Conservation (phyloP, 30 jellyfish, hydroid and myxozoan genomes). For the Aurelia aurita region DNA sequence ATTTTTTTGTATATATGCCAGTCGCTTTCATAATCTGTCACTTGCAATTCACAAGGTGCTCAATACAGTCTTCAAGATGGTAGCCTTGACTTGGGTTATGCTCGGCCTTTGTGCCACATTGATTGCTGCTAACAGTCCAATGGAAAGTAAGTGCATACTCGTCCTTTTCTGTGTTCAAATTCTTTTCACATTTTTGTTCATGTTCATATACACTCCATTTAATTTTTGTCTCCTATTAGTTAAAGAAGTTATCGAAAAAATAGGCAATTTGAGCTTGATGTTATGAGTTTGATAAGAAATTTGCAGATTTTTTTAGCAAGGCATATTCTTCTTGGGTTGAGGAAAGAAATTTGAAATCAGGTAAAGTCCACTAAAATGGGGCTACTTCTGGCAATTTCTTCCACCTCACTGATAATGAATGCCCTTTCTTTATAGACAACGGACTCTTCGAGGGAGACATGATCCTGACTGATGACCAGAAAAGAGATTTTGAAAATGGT, state of each 20-base stretch:
- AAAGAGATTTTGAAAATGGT: conserved; percentile 41
- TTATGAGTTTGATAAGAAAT: too few relatives aligned
- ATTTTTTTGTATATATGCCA: too few relatives aligned
- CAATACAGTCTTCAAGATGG: not conserved
- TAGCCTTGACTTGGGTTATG: conserved; percentile 4
- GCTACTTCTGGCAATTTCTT: not conserved
- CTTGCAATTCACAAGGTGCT: too few relatives aligned
- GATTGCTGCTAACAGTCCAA: not conserved
- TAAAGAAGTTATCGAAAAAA: too few relatives aligned
- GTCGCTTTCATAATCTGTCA: too few relatives aligned
- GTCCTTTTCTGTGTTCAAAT: not conserved
- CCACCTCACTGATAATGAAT: not conserved
- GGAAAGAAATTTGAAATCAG: too few relatives aligned
- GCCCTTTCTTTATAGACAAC: conserved; percentile 10
- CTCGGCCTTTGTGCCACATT: conserved; percentile 36
- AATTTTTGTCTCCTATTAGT: too few relatives aligned
- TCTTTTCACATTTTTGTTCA: not conserved
- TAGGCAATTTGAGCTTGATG: too few relatives aligned
- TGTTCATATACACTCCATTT: not conserved
- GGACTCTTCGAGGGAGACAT: conserved; percentile 74
- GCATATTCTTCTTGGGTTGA: too few relatives aligned
- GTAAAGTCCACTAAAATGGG: not conserved
- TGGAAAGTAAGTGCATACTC: conserved; percentile 40
- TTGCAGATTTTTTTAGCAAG: too few relatives aligned
- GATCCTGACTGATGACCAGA: conserved; percentile 67